Conservation (phyloP, 2,888 invertebrate species). For the Autographa gamma region DNA sequence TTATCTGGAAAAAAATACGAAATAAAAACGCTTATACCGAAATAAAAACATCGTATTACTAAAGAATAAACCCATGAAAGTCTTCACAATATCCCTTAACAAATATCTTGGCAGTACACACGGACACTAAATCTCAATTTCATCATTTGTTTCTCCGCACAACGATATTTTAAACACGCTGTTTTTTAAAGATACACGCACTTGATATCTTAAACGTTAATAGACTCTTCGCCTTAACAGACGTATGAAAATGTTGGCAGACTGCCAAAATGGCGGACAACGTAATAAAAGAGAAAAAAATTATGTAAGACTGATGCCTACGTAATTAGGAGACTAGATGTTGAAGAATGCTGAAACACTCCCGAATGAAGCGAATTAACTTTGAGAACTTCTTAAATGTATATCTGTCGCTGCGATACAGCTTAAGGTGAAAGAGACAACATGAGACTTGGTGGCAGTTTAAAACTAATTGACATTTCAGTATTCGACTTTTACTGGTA, state of each 20-base stretch:
- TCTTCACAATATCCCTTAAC: neutral
- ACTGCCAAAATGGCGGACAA: slow-evolving; percentile 43
- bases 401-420: no score
- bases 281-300: slow-evolving; percentile 56
- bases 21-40: slow-evolving; percentile 4
- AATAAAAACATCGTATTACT: neutral
- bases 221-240: slow-evolving; percentile 39
- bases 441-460: no score
- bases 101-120: neutral
- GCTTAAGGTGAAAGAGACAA: no score
- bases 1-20: neutral
- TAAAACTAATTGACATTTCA: no score
- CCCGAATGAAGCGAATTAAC: no score
- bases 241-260: slow-evolving; percentile 41
- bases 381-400: no score
- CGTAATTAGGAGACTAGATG: slow-evolving; percentile 26
- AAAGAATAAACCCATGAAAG: neutral
- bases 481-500: no score
- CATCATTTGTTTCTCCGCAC: slow-evolving; percentile 3
- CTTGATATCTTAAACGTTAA: slow-evolving; percentile 11
- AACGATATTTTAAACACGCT: neutral
- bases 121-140: slow-evolving; percentile 1
- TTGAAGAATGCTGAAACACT: slow-evolving; percentile 24
- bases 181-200: slow-evolving; percentile 6
- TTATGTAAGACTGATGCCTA: slow-evolving; percentile 22